Conservation (phyloP, 2,797 vertebrate species). For the Allobates femoralis region DNA sequence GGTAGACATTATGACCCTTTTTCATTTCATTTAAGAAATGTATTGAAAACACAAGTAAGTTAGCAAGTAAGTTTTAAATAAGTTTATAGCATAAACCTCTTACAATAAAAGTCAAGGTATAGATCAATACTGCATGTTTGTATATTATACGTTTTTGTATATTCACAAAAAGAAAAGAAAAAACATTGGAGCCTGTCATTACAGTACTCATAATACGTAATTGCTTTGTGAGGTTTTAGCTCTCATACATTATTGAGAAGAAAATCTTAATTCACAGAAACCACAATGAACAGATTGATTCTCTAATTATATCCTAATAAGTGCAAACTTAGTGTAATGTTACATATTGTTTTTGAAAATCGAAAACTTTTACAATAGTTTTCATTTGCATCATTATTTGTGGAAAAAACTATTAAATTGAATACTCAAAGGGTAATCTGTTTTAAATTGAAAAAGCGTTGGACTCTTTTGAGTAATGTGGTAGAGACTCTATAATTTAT, state of each 20-base stretch:
- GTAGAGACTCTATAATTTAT: neutral
- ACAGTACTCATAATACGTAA: neutral
- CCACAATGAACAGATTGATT: constrained; percentile 5
- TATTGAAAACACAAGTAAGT: too few species aligned
- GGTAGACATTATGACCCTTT: too few species aligned
- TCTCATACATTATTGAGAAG: constrained; percentile 40
- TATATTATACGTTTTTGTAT: neutral
- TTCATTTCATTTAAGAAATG: too few species aligned
- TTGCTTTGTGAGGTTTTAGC: constrained; percentile 8
- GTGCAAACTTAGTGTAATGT: neutral
- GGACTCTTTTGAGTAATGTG: neutral
- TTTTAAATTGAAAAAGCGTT: neutral
- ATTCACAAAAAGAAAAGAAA: neutral
- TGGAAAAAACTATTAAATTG: neutral
- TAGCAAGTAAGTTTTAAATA: too few species aligned
- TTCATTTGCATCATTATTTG: constrained; percentile 11
- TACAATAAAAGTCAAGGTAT: too few species aligned
- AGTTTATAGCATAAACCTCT: too few species aligned
- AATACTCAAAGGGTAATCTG: neutral
- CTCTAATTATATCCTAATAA: neutral
- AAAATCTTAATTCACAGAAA: constrained; percentile 1
- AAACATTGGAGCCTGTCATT: neutral
- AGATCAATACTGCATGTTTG: too few species aligned
- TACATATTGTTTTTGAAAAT: neutral
- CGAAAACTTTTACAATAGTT: neutral